Percentiles rank a stretch among this genome's conserved stretches.
Evolutionary conservation across 2,113 vertebrate species (phyloP).

Genomic region (Eulemur rufifrons): DNA sequence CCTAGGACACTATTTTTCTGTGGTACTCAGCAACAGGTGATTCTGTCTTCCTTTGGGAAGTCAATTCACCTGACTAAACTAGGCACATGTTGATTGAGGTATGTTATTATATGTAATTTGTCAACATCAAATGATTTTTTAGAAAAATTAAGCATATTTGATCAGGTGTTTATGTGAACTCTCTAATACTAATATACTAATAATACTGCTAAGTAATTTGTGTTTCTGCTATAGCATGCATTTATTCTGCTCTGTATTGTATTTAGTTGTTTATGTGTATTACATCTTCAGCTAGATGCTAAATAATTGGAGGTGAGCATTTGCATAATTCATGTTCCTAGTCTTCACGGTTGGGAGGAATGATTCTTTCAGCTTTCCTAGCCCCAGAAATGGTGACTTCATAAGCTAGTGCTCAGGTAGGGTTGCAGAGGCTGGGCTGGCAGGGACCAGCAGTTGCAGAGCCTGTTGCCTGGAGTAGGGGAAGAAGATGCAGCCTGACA

Average conservation of each 20-base stretch:
- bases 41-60: not conserved
- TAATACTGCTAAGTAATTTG: not conserved
- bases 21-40: not conserved
- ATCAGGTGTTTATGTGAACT: not conserved
- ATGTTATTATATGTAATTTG: not conserved
- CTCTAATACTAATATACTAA: too few relatives aligned
- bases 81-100: not conserved
- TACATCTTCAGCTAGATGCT: not conserved
- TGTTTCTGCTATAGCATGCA: not conserved
- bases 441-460: not conserved
- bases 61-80: not conserved
- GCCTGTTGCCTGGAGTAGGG: not conserved
- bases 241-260: not conserved
- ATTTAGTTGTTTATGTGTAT: not conserved
- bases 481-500: not conserved
- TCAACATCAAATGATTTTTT: not conserved
- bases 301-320: not conserved
- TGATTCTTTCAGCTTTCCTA: not conserved
- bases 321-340: not conserved
- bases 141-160: not conserved
- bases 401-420: not conserved
- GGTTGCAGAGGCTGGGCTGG: not conserved
- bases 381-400: not conserved
- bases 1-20: not conserved
- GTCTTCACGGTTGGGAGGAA: not conserved